These are phyloP conservation scores for Drosophila lowei DNA, from an alignment of 1,140 invertebrate species.

Conservation along the genomic window DNA sequence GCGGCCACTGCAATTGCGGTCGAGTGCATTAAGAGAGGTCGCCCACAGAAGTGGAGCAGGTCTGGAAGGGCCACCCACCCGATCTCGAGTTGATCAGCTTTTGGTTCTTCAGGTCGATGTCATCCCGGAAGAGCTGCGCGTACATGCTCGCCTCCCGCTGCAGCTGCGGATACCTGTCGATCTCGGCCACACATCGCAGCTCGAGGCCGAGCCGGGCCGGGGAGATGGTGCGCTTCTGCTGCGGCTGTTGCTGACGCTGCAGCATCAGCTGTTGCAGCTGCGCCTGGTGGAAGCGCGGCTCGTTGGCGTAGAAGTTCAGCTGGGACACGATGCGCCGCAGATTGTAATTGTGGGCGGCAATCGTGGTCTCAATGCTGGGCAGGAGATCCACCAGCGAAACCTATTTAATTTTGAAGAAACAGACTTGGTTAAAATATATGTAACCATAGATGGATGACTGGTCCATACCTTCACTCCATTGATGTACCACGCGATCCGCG, in stretches of 20 bases:
- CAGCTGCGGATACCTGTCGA: conserved; percentile 64
- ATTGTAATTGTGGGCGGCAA: conserved; percentile 68
- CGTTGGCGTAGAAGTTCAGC: conserved; percentile 75
- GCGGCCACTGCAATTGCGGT: conserved; percentile 65
- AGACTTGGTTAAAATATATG: too few relatives aligned
- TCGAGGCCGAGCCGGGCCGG: conserved; percentile 48
- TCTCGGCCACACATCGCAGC: conserved; percentile 71
- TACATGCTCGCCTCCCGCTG: conserved; percentile 52
- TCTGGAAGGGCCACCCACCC: conserved; percentile 34
- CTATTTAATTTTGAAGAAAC: conserved; percentile 2
- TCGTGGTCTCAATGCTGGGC: conserved; percentile 64
- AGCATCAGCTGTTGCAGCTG: conserved; percentile 45
- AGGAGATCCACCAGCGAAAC: conserved; percentile 55
- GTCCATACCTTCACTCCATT: conserved; percentile 84
- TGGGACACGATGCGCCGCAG: conserved; percentile 68
- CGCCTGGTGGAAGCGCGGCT: conserved; percentile 58
- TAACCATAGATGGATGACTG: too few relatives aligned
- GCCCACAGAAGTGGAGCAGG: background rate
- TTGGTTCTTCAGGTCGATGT: conserved; percentile 72
- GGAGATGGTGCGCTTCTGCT: conserved; percentile 39
- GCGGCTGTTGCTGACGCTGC: conserved; percentile 23
- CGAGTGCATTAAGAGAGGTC: conserved; percentile 51
- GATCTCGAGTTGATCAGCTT: conserved; percentile 71
- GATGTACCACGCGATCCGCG: conserved; percentile 86
- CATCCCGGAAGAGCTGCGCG: conserved; percentile 59